These are phyloP conservation scores for Pangasius macronema DNA, from an alignment of 2,797 vertebrate species.

Conservation along the genomic window DNA sequence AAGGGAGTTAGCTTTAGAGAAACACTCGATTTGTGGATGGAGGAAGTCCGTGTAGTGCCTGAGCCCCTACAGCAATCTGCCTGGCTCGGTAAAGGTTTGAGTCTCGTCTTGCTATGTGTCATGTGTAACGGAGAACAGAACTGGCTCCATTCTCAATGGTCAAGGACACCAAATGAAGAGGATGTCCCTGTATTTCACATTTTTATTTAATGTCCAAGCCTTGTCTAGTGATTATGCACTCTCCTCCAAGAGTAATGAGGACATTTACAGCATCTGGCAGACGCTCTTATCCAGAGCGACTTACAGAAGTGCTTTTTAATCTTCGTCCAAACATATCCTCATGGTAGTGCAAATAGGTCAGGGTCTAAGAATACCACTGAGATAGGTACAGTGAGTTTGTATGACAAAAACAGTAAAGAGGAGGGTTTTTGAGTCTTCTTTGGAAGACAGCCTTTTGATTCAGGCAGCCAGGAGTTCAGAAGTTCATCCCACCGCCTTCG, in stretches of 20 bases:
- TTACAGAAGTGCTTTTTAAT: conserved; percentile 13
- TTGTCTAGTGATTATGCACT: not conserved
- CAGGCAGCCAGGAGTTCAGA: not conserved
- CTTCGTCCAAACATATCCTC: not conserved
- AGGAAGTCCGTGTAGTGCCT: not conserved
- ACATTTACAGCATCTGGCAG: not conserved
- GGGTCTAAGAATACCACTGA: too few species aligned
- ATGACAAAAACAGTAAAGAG: not conserved
- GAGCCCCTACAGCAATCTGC: not conserved
- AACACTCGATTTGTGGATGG: not conserved
- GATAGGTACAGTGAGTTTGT: not conserved
- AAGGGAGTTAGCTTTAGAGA: not conserved
- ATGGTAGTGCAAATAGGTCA: not conserved
- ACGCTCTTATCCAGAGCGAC: not conserved
- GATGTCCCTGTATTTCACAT: not conserved
- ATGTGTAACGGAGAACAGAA: not conserved
- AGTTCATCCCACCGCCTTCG: not conserved
- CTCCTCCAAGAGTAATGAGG: not conserved
- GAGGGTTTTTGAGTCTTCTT: not conserved
- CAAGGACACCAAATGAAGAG: not conserved
- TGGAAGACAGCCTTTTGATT: not conserved
- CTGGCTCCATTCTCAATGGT: not conserved
- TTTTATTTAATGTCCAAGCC: not conserved
- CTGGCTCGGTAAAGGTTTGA: not conserved
- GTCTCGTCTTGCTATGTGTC: not conserved